These are phyloP conservation scores for Mechanitis mazaeus DNA, from an alignment of 2,888 invertebrate species.

Conservation along the genomic window DNA sequence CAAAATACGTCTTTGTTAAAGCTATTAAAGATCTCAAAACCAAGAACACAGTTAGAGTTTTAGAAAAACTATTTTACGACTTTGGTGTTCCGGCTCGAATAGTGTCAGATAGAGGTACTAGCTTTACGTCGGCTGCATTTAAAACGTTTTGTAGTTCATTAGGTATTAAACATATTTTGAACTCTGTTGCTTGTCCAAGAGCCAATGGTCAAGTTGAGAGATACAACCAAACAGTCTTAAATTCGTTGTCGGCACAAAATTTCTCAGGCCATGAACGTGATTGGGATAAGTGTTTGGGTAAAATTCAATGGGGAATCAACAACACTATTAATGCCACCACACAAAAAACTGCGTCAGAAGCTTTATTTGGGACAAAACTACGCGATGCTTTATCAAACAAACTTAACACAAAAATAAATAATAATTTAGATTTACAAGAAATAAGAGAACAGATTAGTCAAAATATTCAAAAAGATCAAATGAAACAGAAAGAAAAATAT, in stretches of 20 bases:
- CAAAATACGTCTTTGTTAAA: constrained; percentile 42
- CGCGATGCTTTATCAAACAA: too few species aligned
- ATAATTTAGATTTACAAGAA: too few species aligned
- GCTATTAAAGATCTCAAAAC: constrained; percentile 39
- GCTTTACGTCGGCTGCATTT: constrained; percentile 44
- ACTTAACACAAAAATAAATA: too few species aligned
- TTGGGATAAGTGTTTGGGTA: constrained; percentile 23
- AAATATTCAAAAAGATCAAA: too few species aligned
- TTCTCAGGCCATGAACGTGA: constrained; percentile 9
- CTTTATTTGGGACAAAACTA: constrained; percentile 37
- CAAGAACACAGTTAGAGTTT: constrained; percentile 32
- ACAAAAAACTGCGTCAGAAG: constrained; percentile 21
- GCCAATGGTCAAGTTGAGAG: constrained; percentile 37
- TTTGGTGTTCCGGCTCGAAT: constrained; percentile 29
- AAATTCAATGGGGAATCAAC: constrained; percentile 26
- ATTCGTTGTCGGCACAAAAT: constrained; percentile 13
- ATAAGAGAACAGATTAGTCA: too few species aligned
- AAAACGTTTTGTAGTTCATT: constrained; percentile 35
- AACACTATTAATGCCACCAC: constrained; percentile 23
- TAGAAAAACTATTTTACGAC: constrained; percentile 34
- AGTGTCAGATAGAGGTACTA: constrained; percentile 47
- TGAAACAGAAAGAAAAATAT: too few species aligned
- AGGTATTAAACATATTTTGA: constrained; percentile 30
- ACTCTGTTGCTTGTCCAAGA: constrained; percentile 31
- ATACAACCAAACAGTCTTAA: constrained; percentile 19